Evolutionary conservation across 64 coral and sea anemone species (phyloP), one percentile per base, ranked within the genome.

Genomic region (Actinia tenebrosa): DNA sequence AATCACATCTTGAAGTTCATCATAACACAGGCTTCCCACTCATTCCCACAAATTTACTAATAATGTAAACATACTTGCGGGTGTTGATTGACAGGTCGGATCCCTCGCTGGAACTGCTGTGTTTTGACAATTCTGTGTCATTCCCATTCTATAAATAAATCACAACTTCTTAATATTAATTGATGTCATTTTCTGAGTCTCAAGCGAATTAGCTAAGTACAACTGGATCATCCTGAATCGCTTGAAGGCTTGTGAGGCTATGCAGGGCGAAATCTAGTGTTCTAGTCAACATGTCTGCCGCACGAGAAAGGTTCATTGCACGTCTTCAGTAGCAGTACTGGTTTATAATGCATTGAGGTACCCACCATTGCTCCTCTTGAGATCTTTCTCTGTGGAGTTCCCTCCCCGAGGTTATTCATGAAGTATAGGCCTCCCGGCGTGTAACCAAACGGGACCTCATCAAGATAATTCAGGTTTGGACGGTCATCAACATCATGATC

Each of bases 371-470:
- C 44, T 8, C 60, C 30, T 30, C 53, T 61, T 3, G 84, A 61
- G 16, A 85, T 85, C 27, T 61, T 61, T 10, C 84, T 61, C 9
- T 22, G 47, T 85, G 30, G 60, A 20, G 17, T 61, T 44, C 17
- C 17, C 43, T 22, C 27, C 22, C 84, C 54, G 8, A 86, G 23
- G 84, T 30, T 54, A 87, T 66, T 71, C 44, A 81, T 60, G 60
- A 88, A 92, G 53, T 92, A 92, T 25, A 92, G 56, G 0, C 90
- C 90, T 30, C 90, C 86, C 17, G 90, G 17, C 8, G 90, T 92
- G 79, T 92, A 92, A 20, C 90, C 86, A 77, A 92, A 87, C 30
- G 90, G 90, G 6, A 45, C 86, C 54, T 86, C 90, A 83, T 92
- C 90, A 7, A 75, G 79, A 30, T 64, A 85, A 50, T 85, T 87